These are phyloP conservation scores for Hybognathus amarus DNA, from an alignment of 2,797 vertebrate genomes.

Conservation along the genomic window DNA sequence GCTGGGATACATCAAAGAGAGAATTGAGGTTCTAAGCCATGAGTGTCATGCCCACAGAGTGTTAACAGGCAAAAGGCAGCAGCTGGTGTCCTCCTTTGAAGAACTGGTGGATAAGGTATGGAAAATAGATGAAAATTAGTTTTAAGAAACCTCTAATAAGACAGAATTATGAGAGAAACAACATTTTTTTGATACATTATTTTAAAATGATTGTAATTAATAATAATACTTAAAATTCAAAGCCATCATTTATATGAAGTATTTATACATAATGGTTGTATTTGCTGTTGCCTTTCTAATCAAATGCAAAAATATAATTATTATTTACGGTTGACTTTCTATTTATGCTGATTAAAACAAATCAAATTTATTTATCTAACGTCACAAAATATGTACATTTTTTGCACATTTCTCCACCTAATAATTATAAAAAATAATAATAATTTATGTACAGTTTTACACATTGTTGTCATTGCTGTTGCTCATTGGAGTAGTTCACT, in stretches of 20 bases:
- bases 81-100: conserved; percentile 76
- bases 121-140: neutral
- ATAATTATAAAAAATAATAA: neutral
- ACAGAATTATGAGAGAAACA: neutral
- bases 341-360: neutral
- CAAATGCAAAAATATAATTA: neutral
- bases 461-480: neutral
- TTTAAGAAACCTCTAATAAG: neutral
- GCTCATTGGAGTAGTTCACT: no score
- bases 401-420: neutral
- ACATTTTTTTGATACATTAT: neutral
- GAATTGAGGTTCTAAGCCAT: conserved; percentile 68
- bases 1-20: conserved; percentile 76
- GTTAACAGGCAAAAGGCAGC: conserved; percentile 73
- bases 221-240: neutral
- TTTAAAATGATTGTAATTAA: neutral
- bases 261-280: neutral
- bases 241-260: neutral
- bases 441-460: neutral
- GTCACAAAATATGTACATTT: neutral
- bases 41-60: conserved; percentile 72
- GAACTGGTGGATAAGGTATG: conserved; percentile 81
- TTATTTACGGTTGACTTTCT: neutral
- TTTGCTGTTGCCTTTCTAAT: neutral
- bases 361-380: neutral